Percentiles rank a stretch among this genome's conserved stretches.
These are phyloP conservation scores for Ptychochromis oligacanthus DNA, from an alignment of 2,113 vertebrate genomes.

Conservation along the genomic window DNA sequence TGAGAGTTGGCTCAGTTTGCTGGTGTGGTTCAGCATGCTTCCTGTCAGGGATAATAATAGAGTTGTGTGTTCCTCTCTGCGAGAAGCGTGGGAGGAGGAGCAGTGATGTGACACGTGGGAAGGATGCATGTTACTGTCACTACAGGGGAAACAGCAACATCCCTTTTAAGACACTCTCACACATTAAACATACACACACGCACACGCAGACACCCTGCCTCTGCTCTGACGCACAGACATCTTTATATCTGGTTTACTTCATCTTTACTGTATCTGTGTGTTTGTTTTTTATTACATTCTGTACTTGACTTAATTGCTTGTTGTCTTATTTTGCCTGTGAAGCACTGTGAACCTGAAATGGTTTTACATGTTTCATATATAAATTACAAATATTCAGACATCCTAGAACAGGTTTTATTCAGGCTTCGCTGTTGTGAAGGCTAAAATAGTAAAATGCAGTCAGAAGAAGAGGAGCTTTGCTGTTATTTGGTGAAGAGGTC, in stretches of 20 bases:
- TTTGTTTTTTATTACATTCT: not conserved
- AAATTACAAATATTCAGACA: not conserved
- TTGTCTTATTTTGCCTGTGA: not conserved
- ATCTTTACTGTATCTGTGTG: not conserved
- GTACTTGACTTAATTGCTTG: not conserved
- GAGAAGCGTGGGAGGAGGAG: conserved; percentile 65
- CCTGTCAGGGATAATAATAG: conserved; percentile 72
- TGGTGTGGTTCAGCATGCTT: conserved; percentile 60
- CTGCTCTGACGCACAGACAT: not conserved
- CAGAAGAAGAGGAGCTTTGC: not conserved
- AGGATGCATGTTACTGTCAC: conserved; percentile 32
- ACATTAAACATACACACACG: not conserved
- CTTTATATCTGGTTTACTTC: not conserved
- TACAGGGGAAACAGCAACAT: conserved; percentile 54
- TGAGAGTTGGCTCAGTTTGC: conserved; percentile 32
- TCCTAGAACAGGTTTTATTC: not conserved
- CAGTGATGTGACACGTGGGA: conserved; percentile 39
- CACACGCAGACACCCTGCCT: not conserved
- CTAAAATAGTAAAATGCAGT: not conserved
- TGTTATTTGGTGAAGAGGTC: not conserved
- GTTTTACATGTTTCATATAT: not conserved
- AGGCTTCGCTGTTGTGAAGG: not conserved
- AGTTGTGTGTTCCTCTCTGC: conserved; percentile 46
- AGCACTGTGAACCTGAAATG: not conserved
- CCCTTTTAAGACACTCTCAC: conserved; percentile 12